A percentile compares a stretch with the other conserved stretches of the same genome.
Conservation (phyloP, 2,113 vertebrate genomes). For the Festucalex cinctus region DNA sequence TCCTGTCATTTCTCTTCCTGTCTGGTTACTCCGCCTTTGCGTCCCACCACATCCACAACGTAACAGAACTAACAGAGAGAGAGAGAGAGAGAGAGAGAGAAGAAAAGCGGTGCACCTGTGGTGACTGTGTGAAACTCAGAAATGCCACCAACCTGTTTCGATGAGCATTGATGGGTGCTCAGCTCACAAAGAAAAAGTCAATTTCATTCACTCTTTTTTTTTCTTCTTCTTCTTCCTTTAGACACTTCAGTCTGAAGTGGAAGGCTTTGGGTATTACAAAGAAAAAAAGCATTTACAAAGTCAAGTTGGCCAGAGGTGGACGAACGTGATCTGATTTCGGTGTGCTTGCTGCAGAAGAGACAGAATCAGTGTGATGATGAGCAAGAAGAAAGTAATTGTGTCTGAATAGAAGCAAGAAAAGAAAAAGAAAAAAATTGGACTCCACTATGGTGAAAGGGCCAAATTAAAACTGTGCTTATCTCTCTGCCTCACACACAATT, state of each 20-base stretch:
- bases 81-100: background rate
- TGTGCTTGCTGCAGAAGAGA: conserved; percentile 16
- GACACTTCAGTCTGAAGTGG: conserved; percentile 21
- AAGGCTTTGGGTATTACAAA: conserved; percentile 30
- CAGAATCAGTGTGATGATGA: conserved; percentile 9
- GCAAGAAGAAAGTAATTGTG: conserved; percentile 31
- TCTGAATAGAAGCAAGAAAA: background rate
- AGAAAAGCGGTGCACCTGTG: background rate
- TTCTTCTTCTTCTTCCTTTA: background rate
- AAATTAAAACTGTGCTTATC: conserved; percentile 51
- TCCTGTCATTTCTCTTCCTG: too few species aligned
- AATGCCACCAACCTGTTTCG: conserved; percentile 18
- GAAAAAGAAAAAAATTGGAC: conserved; percentile 21
- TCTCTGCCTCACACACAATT: conserved; percentile 39
- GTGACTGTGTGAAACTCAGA: conserved; percentile 34
- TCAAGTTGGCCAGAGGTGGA: conserved; percentile 29
- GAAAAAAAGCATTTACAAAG: conserved; percentile 7
- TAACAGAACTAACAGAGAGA: too few species aligned
- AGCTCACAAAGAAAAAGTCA: background rate
- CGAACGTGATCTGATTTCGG: conserved; percentile 23
- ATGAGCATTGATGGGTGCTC: conserved; percentile 2
- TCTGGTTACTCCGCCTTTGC: too few species aligned
- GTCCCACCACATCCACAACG: too few species aligned
- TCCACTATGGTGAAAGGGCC: conserved; percentile 37
- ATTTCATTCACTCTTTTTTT: conserved; percentile 30